Evolutionary conservation across 2,888 invertebrate genomes (phyloP), one percentile per base, ranked within the genome.

Genomic region (Drosophila paramelanica): DNA sequence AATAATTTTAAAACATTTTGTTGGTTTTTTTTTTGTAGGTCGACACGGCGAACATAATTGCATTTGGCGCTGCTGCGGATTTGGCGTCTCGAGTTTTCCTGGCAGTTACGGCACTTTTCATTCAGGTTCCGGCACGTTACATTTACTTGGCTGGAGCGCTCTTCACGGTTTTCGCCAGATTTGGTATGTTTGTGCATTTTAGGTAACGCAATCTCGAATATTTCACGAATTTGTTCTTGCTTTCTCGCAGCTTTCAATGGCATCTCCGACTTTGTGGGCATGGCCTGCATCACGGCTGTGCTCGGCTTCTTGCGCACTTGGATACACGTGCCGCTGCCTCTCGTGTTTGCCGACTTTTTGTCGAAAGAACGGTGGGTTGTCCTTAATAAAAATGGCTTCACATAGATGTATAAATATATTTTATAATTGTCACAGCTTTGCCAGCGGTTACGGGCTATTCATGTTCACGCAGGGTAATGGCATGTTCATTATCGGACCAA

Each of bases 401-500:
- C 20, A 13, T 8, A 6, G 7, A 27, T 27, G 3, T 27, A 27
- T 13, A 31, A 11, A n/a, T 14, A 1, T 7, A 5, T 5, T 14
- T 31, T 1, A 23, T 1, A 23, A 6, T 6, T 23, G 23, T 64
- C 60, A 0, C 50, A 92, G 95, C 79, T 96, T 96, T 83, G 94
- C 96, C 7, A 95, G 95, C 1, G 96, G 96, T 0, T 94, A 96
- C 81, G 95, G 96, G 0, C 91, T 96, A 42, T 96, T 94, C 81
- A 95, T 96, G 90, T 94, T 96, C 25, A 94, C 96, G 64, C 95
- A 95, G 70, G 96, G 96, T 1, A 92, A 94, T 27, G 93, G 95
- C 5, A 95, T 95, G 91, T 93, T 96, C 36, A 78, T 95, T n/a
- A 94, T 95, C 59, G 95, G 96, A 51, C 95, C 95, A 2, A 89